Base-by-base conservation (phyloP, 2,888 invertebrate genomes). In the Leptinotarsa haldemani region DNA sequence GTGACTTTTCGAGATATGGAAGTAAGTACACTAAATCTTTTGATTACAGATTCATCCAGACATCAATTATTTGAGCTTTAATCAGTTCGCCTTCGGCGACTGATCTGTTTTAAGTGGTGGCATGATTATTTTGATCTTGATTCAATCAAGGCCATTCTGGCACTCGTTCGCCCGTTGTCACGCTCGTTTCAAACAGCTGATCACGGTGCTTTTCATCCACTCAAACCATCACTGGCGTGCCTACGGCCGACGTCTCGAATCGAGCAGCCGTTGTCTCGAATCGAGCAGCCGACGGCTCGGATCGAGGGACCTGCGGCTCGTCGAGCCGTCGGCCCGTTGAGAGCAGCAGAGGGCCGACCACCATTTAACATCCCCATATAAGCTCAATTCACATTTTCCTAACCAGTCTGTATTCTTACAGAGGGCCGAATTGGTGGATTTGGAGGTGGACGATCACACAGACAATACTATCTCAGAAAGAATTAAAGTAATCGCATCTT, bases 401-500 rank as follows among this genome's bases (percentile, higher is more conserved):
- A 50, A 50, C 3, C 50, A 15, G 15, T 50, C 50, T 15, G 50
- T 50, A 50, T 50, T 50, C 12, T 50, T 50, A 15, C 50, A 50
- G 50, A 50, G 5, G 50, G 50, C 50, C 50, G 50, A 63, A 63
- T 18, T 63, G 30, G 30, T 30, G 30, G 63, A 63, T 4, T 22
- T 63, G 22, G 63, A 63, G 63, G 63, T 30, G 30, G 63, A 63
- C 5, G 30, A 63, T 13, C 16, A 5, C 30, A 30, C n/a, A 3
- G 63, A 63, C 30, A 63, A 63, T 13, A 25, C 30, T 25, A 63
- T 63, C 13, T 63, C 15, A 18, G 63, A 16, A 30, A 63, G 63
- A 30, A 30, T 63, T 22, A 63, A 63, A 13, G 22, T 30, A 25
- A 25, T 76, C 20, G 71, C 71, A 25, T n/a, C 22, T 12, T 67